Evolutionary conservation across 64 coral and sea anemone genomes (phyloP).

Genomic region (Anthopleura sola): DNA sequence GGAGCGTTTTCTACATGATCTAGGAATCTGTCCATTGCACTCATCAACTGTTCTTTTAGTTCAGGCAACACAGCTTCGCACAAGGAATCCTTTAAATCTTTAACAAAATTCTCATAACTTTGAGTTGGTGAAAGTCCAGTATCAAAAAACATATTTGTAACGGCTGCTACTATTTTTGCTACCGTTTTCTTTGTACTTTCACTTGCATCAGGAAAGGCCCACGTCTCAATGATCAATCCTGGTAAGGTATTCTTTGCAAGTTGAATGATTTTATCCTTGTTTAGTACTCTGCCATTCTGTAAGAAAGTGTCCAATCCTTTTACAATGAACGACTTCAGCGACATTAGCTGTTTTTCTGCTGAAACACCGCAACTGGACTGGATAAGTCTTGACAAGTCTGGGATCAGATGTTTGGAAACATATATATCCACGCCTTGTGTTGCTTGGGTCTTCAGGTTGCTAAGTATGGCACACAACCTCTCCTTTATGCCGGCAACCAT

Average conservation of each 20-base stretch:
- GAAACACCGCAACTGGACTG: background rate
- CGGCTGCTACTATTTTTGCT: no score
- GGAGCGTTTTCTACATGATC: background rate
- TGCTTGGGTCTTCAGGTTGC: background rate
- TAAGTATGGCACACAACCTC: background rate
- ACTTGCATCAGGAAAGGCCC: background rate
- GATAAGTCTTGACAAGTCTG: background rate
- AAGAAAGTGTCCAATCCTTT: background rate
- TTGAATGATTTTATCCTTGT: background rate
- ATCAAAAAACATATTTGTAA: no score
- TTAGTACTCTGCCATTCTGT: background rate
- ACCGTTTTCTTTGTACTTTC: background rate
- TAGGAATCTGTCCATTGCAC: background rate
- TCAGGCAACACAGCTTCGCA: background rate
- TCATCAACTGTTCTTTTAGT: background rate
- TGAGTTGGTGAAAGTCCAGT: background rate
- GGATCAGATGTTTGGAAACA: background rate
- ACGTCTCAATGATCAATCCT: background rate
- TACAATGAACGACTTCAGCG: background rate
- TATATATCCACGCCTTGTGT: background rate
- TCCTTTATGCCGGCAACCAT: no score
- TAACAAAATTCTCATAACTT: background rate
- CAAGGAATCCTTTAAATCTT: background rate
- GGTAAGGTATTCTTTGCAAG: background rate
- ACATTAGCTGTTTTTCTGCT: background rate